Evolutionary conservation across 2,888 invertebrate genomes (phyloP).

Genomic region (Lasioglossum figueresi): DNA sequence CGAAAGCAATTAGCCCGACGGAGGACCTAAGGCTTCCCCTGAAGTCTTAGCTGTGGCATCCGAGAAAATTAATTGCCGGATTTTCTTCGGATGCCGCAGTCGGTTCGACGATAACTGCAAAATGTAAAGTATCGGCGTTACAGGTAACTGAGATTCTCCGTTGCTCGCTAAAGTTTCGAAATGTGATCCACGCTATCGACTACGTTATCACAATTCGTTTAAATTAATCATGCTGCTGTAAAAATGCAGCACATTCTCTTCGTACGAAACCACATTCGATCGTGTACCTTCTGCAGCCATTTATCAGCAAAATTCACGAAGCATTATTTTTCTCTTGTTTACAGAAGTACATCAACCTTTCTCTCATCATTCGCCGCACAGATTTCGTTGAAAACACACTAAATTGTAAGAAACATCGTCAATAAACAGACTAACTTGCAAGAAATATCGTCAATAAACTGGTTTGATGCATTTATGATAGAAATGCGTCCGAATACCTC

Average conservation of each 20-base stretch:
- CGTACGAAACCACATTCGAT: background rate
- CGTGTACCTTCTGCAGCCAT: background rate
- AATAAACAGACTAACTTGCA: background rate
- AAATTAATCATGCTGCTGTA: background rate
- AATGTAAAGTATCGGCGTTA: background rate
- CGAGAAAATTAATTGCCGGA: slow-evolving; percentile 50
- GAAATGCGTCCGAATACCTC: background rate
- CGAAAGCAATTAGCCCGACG: slow-evolving; percentile 52
- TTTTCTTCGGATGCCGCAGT: slow-evolving; percentile 29
- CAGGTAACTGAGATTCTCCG: background rate
- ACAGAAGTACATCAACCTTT: background rate
- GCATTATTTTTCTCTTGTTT: background rate
- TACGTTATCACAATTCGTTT: background rate
- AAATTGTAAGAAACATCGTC: background rate
- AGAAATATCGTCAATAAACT: background rate
- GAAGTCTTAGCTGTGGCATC: slow-evolving; percentile 50
- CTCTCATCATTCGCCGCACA: background rate
- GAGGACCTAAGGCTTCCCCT: slow-evolving; percentile 38
- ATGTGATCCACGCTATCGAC: background rate
- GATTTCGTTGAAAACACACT: background rate
- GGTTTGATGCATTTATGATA: background rate
- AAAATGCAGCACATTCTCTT: background rate
- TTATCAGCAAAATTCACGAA: background rate
- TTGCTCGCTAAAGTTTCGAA: background rate
- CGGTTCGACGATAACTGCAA: background rate